These are phyloP conservation scores for Cryptoprocta ferox DNA, from an alignment of 2,797 vertebrate species.

Conservation along the genomic window DNA sequence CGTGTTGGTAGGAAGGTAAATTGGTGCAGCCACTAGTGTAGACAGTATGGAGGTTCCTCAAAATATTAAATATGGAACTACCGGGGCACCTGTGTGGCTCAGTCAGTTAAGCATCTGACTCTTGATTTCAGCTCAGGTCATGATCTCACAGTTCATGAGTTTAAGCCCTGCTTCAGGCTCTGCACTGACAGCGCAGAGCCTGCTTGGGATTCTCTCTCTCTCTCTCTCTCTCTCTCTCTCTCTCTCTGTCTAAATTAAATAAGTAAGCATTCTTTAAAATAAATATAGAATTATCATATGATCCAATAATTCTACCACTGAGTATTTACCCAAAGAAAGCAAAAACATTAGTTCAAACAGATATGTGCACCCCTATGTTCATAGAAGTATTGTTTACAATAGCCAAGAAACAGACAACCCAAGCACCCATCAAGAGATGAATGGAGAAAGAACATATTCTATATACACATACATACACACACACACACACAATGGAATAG, in stretches of 20 bases:
- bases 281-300: not conserved
- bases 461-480: too few relatives aligned
- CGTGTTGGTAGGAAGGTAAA: not conserved
- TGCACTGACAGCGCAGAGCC: too few relatives aligned
- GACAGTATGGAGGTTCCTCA: not conserved
- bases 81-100: too few relatives aligned
- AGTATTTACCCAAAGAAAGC: not conserved
- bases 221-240: too few relatives aligned
- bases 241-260: too few relatives aligned
- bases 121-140: too few relatives aligned
- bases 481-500: not conserved
- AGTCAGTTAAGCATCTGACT: too few relatives aligned
- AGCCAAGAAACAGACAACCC: not conserved
- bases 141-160: too few relatives aligned
- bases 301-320: not conserved
- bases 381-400: not conserved
- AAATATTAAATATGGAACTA: not conserved
- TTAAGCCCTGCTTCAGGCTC: too few relatives aligned
- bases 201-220: too few relatives aligned
- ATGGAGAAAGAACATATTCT: not conserved
- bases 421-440: not conserved
- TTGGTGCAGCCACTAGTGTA: not conserved
- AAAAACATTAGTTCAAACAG: not conserved
- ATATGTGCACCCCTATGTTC: not conserved
- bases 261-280: not conserved